Evolutionary conservation across 2,797 vertebrate genomes (phyloP), one percentile per base, ranked within the genome.

Genomic region (Paratrypauchen microcephalus): DNA sequence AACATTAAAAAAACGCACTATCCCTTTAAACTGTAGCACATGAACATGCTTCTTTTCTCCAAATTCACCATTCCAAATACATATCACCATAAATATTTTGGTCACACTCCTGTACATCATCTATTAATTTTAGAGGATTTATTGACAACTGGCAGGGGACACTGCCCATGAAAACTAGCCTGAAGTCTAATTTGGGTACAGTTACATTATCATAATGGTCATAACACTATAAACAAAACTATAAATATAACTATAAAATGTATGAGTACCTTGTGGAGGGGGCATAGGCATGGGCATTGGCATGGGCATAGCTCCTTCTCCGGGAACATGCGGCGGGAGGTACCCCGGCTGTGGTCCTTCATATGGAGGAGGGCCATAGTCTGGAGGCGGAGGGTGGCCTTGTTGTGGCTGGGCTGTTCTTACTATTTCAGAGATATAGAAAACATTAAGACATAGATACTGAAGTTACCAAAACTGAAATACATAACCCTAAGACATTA

Each of bases 291-390:
- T 88, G 1, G 83, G 86, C 88, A 92, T 90, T 0, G 88, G 39
- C 61, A 63, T 65, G 0, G 90, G 90, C 90, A 93, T 90, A 0
- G 91, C 76, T 30, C 94, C 87, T n/a, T 98, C 96, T 15, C 94
- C 89, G 50, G 95, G 94, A 81, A 96, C 92, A 56, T 96, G 95
- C 1, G 95, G 95, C 3, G 96, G 94, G 5, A 97, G 81, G 0
- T 96, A 98, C 50, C 96, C 95, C 0, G 95, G 95, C 56, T 96
- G 90, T 21, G 92, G 86, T 0, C 92, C 95, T 75, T 99, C 97
- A 0, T 98, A 99, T 0, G 97, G 97, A 11, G 97, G 97, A 11
- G 97, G 97, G 0, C 96, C 97, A 0, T 96, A 95, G 28, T 98
- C 97, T 32, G 95, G 92, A 66, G 95, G 95, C 36, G 96, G 24